A percentile compares a stretch with the other conserved stretches of the same genome.
Conservation (phyloP, 1,140 invertebrate genomes). For the Saccostrea glomerata region DNA sequence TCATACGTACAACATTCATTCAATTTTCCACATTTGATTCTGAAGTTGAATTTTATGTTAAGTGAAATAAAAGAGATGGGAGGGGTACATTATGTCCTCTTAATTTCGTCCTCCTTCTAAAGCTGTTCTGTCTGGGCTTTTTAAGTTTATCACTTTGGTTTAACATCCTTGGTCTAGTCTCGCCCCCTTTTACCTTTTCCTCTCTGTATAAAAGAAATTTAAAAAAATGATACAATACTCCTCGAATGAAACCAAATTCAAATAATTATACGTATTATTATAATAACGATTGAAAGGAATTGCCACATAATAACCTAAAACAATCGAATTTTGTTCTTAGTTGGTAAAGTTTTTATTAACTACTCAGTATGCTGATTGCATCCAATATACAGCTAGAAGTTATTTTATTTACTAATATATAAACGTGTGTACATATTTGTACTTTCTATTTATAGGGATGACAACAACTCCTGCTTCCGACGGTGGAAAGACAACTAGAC, state of each 20-base stretch:
- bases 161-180: background rate
- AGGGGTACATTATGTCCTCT: constrained; percentile 5
- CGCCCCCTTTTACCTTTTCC: background rate
- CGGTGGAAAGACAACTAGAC: constrained; percentile 55
- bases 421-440: no score
- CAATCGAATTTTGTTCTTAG: no score
- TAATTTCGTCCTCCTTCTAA: background rate
- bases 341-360: no score
- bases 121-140: background rate
- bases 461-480: constrained; percentile 11
- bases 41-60: background rate
- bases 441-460: background rate
- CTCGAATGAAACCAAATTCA: no score
- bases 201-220: background rate
- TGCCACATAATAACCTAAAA: no score
- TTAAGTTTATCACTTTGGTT: background rate
- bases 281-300: no score
- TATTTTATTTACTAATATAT: no score
- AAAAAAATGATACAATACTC: background rate
- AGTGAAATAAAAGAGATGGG: constrained; percentile 25
- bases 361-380: no score
- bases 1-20: background rate
- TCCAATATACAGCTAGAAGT: no score
- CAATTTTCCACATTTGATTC: background rate
- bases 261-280: no score